Percentiles rank a stretch among this genome's conserved stretches.
Conservation (phyloP, 2,113 vertebrate genomes). For the Siniperca chuatsi region DNA sequence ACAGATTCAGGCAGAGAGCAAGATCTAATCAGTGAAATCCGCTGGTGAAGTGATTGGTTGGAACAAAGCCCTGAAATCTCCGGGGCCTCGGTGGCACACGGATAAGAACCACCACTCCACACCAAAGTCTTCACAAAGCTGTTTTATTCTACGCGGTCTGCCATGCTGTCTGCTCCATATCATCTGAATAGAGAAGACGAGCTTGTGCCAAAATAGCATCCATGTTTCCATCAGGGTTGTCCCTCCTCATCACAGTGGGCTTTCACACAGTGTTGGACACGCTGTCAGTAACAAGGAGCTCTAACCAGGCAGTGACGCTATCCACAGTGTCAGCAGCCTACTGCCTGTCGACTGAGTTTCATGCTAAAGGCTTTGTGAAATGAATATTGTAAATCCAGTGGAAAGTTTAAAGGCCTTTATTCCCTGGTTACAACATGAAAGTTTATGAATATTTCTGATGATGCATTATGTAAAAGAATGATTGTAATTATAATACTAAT, state of each 20-base stretch:
- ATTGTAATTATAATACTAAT: background rate
- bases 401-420: slow-evolving; percentile 43
- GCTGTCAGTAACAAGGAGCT: slow-evolving; percentile 60
- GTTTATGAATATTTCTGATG: slow-evolving; percentile 29
- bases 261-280: slow-evolving; percentile 61
- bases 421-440: slow-evolving; percentile 3
- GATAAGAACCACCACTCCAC: slow-evolving; percentile 31
- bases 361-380: slow-evolving; percentile 50
- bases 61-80: slow-evolving; percentile 51
- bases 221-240: slow-evolving; percentile 60
- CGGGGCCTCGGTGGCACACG: slow-evolving; percentile 6
- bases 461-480: slow-evolving; percentile 1
- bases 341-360: slow-evolving; percentile 61
- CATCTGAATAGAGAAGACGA: slow-evolving; percentile 34
- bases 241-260: slow-evolving; percentile 53
- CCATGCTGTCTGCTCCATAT: slow-evolving; percentile 40
- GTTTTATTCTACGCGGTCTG: background rate
- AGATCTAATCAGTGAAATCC: slow-evolving; percentile 57
- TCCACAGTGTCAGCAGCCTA: slow-evolving; percentile 44
- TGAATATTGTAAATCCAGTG: slow-evolving; percentile 46
- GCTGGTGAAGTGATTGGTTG: slow-evolving; percentile 47
- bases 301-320: slow-evolving; percentile 47
- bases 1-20: slow-evolving; percentile 33
- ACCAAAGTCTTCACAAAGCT: slow-evolving; percentile 38
- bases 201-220: slow-evolving; percentile 46